Conservation (phyloP, 2,113 vertebrate species). For the Ctenodactylus gundi region DNA sequence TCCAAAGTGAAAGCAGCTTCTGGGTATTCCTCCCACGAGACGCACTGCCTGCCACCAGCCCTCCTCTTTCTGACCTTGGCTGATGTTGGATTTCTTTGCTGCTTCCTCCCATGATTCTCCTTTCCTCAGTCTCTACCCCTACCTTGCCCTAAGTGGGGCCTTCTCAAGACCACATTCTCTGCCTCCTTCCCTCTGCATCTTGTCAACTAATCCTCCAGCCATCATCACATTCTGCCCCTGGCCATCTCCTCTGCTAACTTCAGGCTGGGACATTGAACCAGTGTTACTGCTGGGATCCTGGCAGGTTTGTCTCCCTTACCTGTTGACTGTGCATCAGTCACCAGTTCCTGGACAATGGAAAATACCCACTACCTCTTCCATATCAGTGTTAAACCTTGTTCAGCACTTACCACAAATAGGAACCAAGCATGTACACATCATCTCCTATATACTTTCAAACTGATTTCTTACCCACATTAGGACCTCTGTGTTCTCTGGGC, state of each 20-base stretch:
- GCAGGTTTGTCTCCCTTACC: background rate
- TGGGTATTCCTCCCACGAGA: background rate
- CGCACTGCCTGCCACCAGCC: no score
- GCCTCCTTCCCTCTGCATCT: background rate
- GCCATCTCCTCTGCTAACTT: background rate
- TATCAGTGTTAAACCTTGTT: background rate
- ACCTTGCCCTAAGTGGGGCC: accelerated
- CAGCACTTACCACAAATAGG: background rate
- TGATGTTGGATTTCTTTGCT: background rate
- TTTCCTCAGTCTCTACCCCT: background rate
- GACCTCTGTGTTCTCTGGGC: background rate
- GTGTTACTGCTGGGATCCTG: accelerated
- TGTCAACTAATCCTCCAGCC: background rate
- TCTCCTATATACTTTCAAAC: background rate
- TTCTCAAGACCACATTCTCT: background rate
- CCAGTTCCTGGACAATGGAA: accelerated
- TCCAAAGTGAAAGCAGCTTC: background rate
- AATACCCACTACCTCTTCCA: background rate
- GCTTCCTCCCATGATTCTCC: background rate
- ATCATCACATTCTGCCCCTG: background rate
- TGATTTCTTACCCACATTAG: background rate
- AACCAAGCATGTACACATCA: background rate
- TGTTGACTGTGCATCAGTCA: background rate
- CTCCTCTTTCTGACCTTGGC: no score
- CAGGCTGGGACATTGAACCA: background rate